Base-by-base conservation (phyloP, 1,140 invertebrate genomes). In the Frieseomelitta varia region DNA sequence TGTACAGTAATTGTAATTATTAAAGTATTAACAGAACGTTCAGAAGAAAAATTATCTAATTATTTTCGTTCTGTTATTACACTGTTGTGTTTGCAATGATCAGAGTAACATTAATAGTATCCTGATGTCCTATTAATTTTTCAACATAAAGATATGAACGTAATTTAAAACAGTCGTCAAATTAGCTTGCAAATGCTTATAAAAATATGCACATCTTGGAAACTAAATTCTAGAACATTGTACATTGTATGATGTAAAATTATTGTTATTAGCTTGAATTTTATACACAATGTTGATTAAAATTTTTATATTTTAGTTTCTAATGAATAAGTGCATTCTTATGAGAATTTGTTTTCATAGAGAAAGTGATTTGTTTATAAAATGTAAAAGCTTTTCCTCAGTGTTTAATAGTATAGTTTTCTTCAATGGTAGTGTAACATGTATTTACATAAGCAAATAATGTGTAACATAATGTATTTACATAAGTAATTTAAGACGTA, bases 151-250 rank as follows among this genome's bases (percentile, higher is more conserved):
- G 69, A 58, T 69, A 77, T 51, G n/a, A 68, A 68, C 61, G 58
- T 58, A 68, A 17, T 69, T 39, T 14, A 51, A 76, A 78, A 53
- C 55, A 65, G 14, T 65, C 39, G 61, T 79, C 56, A 79, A 55
- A 69, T 71, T 84, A 56, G 71, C 51, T 85, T 65, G 30, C 30
- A 73, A 81, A 51, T 74, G 74, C 65, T 51, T 85, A 53, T 67
- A 47, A 84, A 58, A 65, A 30, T 65, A 30, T 10, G 6, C n/a
- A 30, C 27, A 6, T 34, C 1, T 76, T 79, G 71, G 19, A 34
- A 30, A 68, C 10, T 53, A 79, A 53, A 24, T 78, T 71, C n/a
- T 72, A 24, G 19, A 71, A 17, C 8, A 69, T 34, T 17, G 34
- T 71, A n/a, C 1, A 77, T 30, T 39, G 56, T 51, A 51, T 24